Evolutionary conservation across 2,888 invertebrate species (phyloP), one percentile per base, ranked within the genome.

Genomic region (Scaptomyza flava): DNA sequence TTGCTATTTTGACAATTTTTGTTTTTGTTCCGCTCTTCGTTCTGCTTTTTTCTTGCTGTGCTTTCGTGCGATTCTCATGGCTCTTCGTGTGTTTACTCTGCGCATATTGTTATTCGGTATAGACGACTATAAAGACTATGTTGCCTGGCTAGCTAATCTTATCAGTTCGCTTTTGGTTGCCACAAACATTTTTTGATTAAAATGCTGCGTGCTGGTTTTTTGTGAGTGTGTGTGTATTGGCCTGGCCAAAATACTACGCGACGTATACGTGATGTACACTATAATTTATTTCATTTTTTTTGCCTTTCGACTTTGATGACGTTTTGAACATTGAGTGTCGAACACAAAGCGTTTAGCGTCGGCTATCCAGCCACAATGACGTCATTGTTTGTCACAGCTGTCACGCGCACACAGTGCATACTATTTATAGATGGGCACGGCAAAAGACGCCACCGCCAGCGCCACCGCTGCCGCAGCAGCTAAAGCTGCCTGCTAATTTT

Each of bases 11-110:
- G 72, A 81, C 82, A 83, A 87, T 60, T 62, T 79, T 81, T 77
- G 75, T 74, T 77, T 79, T 67, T 74, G 68, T 79, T 68, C 66
- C 70, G 81, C 77, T 71, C 68, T 72, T 77, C 77, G 68, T 83
- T 82, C 79, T 50, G 50, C 50, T 34, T 50, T 50, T 50, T 79
- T 69, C 38, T 85, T 87, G 77, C 81, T 79, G 71, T 81, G 81
- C 65, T 85, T 89, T 70, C 75, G 79, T 76, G 81, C 79, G 70
- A 74, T 75, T 89, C 81, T 84, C 76, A 77, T 77, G 79, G 85
- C 79, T 72, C 64, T 71, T 69, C 71, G 63, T 72, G 78, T 67
- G 72, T 79, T 56, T 73, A 69, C 62, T 73, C 68, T 68, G 52
- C 62, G 64, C 72, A 71, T 76, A 66, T 61, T 69, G 62, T 54